Evolutionary conservation across 2,113 vertebrate species (phyloP).

Genomic region (Anoura caudifer): DNA sequence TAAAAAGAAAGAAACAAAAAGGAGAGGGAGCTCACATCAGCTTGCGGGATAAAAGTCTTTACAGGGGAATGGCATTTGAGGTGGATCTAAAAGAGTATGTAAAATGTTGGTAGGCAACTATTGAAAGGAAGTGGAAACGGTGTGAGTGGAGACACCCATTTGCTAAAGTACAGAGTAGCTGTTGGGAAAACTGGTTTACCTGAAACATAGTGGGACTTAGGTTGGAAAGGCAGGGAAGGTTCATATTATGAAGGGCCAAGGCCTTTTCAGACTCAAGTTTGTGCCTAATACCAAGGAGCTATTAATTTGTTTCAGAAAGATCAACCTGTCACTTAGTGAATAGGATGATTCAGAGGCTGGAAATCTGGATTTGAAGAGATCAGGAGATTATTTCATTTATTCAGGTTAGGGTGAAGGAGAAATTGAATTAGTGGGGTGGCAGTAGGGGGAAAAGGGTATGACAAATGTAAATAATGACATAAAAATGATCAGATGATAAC

Average conservation of each 20-base stretch:
- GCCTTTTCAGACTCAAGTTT: neutral
- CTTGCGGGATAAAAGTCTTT: neutral
- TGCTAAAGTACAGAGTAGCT: neutral
- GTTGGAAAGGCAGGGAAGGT: neutral
- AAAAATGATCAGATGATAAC: neutral
- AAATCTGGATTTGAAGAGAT: neutral
- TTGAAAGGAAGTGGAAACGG: neutral
- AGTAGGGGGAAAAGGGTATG: neutral
- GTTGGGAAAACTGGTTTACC: neutral
- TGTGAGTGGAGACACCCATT: neutral
- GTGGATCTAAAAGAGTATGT: neutral
- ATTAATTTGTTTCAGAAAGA: neutral
- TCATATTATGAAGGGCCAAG: neutral
- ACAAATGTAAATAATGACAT: neutral
- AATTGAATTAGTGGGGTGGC: neutral
- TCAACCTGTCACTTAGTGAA: neutral
- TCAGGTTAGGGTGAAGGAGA: neutral
- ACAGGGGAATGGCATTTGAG: neutral
- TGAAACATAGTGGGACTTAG: neutral
- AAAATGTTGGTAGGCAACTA: neutral
- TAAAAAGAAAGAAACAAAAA: neutral
- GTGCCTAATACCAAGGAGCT: neutral
- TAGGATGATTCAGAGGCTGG: neutral
- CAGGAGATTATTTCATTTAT: neutral
- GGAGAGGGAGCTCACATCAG: neutral